Conservation (phyloP, 2,888 invertebrate species). For the Metacarcinus magister region DNA sequence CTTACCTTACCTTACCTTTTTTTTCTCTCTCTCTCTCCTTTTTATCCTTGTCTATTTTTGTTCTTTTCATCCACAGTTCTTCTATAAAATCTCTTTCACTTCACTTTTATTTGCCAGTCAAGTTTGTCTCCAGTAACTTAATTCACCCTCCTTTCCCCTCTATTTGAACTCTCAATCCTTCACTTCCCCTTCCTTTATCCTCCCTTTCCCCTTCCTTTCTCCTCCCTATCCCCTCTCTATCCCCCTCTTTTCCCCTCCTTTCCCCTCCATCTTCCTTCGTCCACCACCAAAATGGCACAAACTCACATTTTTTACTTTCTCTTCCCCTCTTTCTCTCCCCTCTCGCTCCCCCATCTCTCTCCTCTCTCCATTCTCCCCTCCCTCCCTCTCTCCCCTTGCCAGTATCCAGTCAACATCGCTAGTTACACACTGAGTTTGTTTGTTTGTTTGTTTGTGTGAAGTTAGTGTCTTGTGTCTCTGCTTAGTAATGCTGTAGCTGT, state of each 20-base stretch:
- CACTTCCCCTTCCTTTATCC: neutral
- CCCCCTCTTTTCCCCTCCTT: neutral
- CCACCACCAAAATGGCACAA: neutral
- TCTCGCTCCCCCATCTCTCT: neutral
- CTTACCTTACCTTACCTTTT: too few relatives aligned
- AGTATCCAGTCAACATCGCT: neutral
- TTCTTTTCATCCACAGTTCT: neutral
- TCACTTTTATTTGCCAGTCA: neutral
- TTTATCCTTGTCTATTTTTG: too few relatives aligned
- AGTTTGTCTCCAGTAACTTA: too few relatives aligned
- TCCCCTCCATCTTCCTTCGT: neutral
- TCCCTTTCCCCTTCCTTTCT: neutral
- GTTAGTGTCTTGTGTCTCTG: neutral
- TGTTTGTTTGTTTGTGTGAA: neutral
- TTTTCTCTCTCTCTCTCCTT: too few relatives aligned
- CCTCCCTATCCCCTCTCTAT: neutral
- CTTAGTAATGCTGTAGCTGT: too few relatives aligned
- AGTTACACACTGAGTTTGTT: neutral
- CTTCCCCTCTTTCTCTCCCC: neutral
- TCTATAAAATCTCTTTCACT: neutral
- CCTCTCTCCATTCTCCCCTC: neutral
- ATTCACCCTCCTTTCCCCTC: neutral
- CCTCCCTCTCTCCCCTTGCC: neutral
- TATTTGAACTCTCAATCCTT: neutral
- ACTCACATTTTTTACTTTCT: neutral